Base-by-base conservation (phyloP, 2,797 vertebrate genomes). In the Choloepus didactylus region DNA sequence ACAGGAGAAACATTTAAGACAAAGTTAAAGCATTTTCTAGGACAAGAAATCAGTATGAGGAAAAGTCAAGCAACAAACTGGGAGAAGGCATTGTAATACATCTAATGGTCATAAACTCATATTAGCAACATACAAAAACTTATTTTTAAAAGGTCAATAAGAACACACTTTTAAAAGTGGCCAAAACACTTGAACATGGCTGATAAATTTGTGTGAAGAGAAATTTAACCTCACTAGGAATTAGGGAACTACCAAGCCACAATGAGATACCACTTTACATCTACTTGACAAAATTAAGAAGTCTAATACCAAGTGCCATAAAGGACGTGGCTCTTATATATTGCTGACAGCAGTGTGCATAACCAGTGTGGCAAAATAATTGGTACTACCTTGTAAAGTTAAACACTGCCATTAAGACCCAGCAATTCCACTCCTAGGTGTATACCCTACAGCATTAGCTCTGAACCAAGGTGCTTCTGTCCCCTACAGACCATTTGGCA, bases 211-310 rank as follows among this genome's bases (percentile, higher is more conserved):
- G 15, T 46, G 64, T 4, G 31, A 80, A 64, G 38, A 49, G 35
- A 16, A 29, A 91, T 54, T 87, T 81, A 80, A 66, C 14, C 21
- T 79, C 18, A 41, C 15, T 84, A 14, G 44, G 62, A 44, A 49
- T 54, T 35, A 87, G 19, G n/a, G 7, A 44, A 54, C 9, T 56
- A 64, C 80, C 9, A 77, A 62, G 64, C 29, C 35, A 80, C 21
- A 81, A 1, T 25, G 38, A 89, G 80, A 82, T 18, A 67, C 16
- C 31, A 79, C 89, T 91, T 95, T 81, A 60, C 49, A 83, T 46
- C 25, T 64, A 41, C 16, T 46, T 70, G n/a, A 76, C 9, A 96
- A 70, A 66, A 89, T 46, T 49, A 19, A 79, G 29, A 77, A 23
- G 27, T 31, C 73, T 38, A 82, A 81, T 41, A 62, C 6, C 46